Percentiles rank a stretch among this genome's conserved stretches.
Evolutionary conservation across 2,113 vertebrate genomes (phyloP).

Genomic region (Ameiurus melas): DNA sequence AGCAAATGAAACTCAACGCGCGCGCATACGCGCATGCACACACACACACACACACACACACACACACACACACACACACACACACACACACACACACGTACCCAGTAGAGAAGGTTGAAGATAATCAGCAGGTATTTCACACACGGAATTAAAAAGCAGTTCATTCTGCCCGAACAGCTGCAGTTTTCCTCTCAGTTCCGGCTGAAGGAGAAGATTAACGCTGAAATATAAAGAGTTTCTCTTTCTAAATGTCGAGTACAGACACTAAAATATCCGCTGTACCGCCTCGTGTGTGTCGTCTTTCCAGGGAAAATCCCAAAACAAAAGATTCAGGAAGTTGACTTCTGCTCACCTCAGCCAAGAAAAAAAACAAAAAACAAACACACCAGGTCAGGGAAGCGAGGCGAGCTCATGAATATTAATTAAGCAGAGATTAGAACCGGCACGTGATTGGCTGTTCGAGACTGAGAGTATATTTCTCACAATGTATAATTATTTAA

Average conservation of each 20-base stretch:
- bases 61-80: not conserved
- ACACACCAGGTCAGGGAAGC: not conserved
- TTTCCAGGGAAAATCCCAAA: not conserved
- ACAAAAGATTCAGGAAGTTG: constrained; percentile 18
- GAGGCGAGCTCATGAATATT: constrained; percentile 12
- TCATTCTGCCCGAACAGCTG: constrained; percentile 28
- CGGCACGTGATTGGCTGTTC: not conserved
- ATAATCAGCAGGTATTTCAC: constrained; percentile 72
- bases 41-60: no score
- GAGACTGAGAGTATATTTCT: not conserved
- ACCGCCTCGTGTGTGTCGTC: no score
- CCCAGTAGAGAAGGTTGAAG: constrained; percentile 72
- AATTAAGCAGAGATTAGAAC: not conserved
- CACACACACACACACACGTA: constrained; percentile 57
- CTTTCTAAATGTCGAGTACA: not conserved
- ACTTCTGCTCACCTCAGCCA: not conserved
- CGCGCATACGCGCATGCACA: no score
- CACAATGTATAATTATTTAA: not conserved
- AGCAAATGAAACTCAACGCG: not conserved
- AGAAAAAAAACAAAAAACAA: not conserved
- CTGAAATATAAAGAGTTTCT: not conserved
- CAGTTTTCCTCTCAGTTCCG: not conserved
- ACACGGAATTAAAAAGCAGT: constrained; percentile 57
- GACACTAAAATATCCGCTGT: not conserved
- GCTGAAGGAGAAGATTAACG: not conserved